These are phyloP conservation scores for Lithodes maja DNA, from an alignment of 2,888 invertebrate species.

Conservation along the genomic window DNA sequence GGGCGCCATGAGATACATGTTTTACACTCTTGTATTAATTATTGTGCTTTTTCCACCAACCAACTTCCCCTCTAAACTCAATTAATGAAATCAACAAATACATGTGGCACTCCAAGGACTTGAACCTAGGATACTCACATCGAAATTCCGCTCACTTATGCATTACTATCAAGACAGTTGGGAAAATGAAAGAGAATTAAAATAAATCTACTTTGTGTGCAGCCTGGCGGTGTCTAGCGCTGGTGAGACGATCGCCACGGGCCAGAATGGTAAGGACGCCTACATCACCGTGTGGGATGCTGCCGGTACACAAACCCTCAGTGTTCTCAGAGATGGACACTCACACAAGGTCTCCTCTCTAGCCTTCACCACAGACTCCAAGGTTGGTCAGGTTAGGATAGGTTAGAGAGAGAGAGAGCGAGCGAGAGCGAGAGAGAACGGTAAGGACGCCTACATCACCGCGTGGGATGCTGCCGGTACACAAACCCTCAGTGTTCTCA, in stretches of 20 bases:
- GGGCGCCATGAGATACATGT: too few species aligned
- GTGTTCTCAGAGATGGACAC: slow-evolving; percentile 75
- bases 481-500: slow-evolving; percentile 74
- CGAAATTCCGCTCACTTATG: too few species aligned
- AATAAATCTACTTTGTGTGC: not conserved
- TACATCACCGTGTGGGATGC: slow-evolving; percentile 76
- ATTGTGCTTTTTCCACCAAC: too few species aligned
- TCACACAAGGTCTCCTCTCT: slow-evolving; percentile 74
- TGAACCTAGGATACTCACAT: too few species aligned
- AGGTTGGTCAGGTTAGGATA: slow-evolving; percentile 69
- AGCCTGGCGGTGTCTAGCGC: slow-evolving; percentile 75
- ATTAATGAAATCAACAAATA: too few species aligned
- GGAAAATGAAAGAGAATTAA: too few species aligned
- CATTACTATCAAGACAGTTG: too few species aligned
- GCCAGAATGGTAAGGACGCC: slow-evolving; percentile 75
- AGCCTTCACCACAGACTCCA: slow-evolving; percentile 74
- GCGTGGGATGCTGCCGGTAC: slow-evolving; percentile 75
- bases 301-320: slow-evolving; percentile 73
- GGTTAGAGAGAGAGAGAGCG: too few species aligned
- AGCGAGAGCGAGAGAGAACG: slow-evolving; percentile 70
- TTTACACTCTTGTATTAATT: too few species aligned
- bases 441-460: slow-evolving; percentile 75
- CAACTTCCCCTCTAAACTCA: too few species aligned
- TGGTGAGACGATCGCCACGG: slow-evolving; percentile 74
- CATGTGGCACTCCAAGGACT: too few species aligned